phyloP scores from a whole-genome alignment of 2,113 vertebrate species.

The Dasyornis broadbenti region DNA sequence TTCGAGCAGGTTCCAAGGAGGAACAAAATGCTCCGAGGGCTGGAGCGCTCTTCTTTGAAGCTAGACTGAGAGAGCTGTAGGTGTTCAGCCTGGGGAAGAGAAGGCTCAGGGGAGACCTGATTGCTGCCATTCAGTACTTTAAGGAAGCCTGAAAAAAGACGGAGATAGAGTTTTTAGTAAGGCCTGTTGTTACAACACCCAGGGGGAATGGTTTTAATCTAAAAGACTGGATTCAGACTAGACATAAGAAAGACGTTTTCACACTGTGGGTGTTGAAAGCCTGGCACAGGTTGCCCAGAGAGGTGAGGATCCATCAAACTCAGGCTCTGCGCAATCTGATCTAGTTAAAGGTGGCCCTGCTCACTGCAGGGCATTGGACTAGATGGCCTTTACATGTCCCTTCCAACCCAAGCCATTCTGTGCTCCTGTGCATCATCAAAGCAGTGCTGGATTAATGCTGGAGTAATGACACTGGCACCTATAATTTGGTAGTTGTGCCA shows the following conservation, averaged over 20 bases:
- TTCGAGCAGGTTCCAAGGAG: not conserved
- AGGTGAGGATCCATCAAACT: not conserved
- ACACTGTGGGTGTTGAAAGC: not conserved
- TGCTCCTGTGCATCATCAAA: not conserved
- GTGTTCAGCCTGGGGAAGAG: not conserved
- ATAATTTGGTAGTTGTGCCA: not conserved
- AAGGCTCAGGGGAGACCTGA: not conserved
- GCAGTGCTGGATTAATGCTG: not conserved
- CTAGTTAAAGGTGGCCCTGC: not conserved
- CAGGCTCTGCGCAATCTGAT: not conserved
- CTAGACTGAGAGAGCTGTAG: not conserved
- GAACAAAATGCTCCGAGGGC: not conserved
- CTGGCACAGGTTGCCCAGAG: not conserved
- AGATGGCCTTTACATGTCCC: not conserved
- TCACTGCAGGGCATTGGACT: not conserved
- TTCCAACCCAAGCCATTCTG: not conserved
- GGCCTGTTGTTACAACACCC: not conserved
- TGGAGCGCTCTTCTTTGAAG: not conserved
- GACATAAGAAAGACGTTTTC: not conserved
- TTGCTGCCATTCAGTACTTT: no score
- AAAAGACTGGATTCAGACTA: not conserved
- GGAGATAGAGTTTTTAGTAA: not conserved
- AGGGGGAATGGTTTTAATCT: not conserved
- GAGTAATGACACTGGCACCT: not conserved
- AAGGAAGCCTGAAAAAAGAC: not conserved